phyloP scores from a whole-genome alignment of 1,140 invertebrate species.

The Cydia fagiglandana region DNA sequence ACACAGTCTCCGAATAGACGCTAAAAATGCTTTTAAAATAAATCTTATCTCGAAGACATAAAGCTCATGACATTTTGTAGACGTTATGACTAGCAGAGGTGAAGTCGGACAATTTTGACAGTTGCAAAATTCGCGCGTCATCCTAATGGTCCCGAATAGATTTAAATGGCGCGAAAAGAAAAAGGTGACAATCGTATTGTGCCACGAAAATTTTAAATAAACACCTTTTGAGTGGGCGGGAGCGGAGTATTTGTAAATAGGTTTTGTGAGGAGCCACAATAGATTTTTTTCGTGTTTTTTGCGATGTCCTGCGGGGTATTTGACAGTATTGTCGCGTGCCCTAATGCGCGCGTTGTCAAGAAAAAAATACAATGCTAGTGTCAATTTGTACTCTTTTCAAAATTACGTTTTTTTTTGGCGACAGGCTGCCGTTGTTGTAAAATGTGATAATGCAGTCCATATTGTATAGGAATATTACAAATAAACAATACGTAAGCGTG shows the following conservation, averaged over 20 bases:
- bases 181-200: conserved; percentile 71
- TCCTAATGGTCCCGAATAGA: conserved; percentile 67
- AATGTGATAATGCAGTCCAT: not conserved
- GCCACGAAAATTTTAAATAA: conserved; percentile 74
- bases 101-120: conserved; percentile 41
- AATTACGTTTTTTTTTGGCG: not conserved
- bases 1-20: conserved; percentile 37
- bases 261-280: conserved; percentile 66
- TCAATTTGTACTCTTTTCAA: conserved; percentile 31
- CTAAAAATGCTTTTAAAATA: conserved; percentile 41
- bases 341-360: conserved; percentile 19
- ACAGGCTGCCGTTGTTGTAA: not conserved
- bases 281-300: conserved; percentile 53
- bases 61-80: conserved; percentile 25
- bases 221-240: conserved; percentile 78
- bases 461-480: not conserved
- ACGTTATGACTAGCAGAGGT: conserved; percentile 33
- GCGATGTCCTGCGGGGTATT: conserved; percentile 36
- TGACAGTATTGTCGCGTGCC: conserved; percentile 34
- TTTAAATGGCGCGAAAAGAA: conserved; percentile 77
- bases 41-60: conserved; percentile 16
- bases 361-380: conserved; percentile 20
- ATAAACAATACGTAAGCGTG: not conserved
- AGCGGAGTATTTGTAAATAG: conserved; percentile 76
- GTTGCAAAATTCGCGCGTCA: conserved; percentile 48